Percentiles rank a stretch among this genome's conserved stretches.
Conservation (phyloP, 2,113 vertebrate genomes). For the Neotoma lepida region DNA sequence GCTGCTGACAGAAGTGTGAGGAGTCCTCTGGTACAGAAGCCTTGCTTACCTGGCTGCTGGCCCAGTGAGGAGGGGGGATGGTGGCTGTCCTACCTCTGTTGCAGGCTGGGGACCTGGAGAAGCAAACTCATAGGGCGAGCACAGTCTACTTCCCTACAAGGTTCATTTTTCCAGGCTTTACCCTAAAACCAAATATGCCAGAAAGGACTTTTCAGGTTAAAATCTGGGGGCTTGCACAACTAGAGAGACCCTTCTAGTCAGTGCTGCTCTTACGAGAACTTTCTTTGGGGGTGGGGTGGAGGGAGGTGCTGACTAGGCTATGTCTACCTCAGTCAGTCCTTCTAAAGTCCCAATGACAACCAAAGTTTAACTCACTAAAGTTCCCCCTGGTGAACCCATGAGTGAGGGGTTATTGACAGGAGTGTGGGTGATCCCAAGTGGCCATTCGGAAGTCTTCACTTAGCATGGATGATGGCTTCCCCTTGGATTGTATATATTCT, state of each 20-base stretch:
- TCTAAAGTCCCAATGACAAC: neutral
- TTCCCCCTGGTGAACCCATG: neutral
- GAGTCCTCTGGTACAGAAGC: neutral
- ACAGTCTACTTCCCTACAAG: neutral
- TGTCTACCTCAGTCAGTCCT: neutral
- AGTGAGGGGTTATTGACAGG: neutral
- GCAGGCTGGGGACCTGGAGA: neutral
- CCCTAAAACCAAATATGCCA: neutral
- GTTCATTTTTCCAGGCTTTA: constrained; percentile 12
- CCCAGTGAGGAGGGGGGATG: neutral
- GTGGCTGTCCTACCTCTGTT: neutral
- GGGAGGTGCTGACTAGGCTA: neutral
- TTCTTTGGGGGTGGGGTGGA: neutral
- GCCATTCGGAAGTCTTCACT: neutral
- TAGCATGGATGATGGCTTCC: neutral
- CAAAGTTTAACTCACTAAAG: neutral
- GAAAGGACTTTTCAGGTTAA: neutral
- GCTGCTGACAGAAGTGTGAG: too few species aligned
- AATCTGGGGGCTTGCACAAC: neutral
- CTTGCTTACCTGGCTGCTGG: neutral
- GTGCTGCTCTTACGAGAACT: neutral
- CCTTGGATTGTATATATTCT: neutral
- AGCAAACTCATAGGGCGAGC: neutral
- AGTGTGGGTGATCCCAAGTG: neutral
- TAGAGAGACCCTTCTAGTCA: neutral